phyloP scores from a whole-genome alignment of 2,888 invertebrate genomes.

The Callinectes sapidus region DNA sequence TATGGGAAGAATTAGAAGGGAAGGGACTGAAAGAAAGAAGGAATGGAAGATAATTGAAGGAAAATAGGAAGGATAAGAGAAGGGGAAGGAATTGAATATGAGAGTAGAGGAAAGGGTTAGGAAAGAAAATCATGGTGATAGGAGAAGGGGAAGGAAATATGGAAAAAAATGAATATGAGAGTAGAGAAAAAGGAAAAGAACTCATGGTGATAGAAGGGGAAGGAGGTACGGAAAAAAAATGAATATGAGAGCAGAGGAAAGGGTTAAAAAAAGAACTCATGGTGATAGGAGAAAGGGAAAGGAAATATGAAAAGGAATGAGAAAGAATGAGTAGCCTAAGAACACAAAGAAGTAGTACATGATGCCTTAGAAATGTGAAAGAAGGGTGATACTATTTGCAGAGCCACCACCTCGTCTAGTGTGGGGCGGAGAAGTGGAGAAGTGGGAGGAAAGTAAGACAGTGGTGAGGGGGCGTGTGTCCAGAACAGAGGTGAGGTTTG shows the following conservation, averaged over 20 bases:
- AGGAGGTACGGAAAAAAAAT: not conserved
- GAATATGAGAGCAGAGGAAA: not conserved
- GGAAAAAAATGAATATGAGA: not conserved
- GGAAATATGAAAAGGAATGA: not conserved
- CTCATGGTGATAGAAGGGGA: too few relatives aligned
- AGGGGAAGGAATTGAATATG: not conserved
- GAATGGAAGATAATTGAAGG: not conserved
- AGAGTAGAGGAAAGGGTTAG: not conserved
- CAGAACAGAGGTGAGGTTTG: not conserved
- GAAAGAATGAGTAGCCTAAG: not conserved
- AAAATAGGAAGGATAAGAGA: not conserved
- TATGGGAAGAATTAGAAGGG: not conserved
- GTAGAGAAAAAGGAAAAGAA: not conserved
- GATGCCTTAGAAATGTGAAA: not conserved
- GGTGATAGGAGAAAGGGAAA: not conserved
- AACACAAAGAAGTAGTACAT: not conserved
- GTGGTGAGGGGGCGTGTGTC: not conserved
- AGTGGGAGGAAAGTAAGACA: not conserved
- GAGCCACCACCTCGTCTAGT: not conserved
- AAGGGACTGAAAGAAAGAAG: not conserved
- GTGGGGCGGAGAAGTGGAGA: not conserved
- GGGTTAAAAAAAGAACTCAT: not conserved
- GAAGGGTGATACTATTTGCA: not conserved
- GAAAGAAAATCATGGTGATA: not conserved
- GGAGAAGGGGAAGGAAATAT: not conserved